Base-by-base conservation (phyloP, 2,888 invertebrate genomes). In the Agrotis segetum region DNA sequence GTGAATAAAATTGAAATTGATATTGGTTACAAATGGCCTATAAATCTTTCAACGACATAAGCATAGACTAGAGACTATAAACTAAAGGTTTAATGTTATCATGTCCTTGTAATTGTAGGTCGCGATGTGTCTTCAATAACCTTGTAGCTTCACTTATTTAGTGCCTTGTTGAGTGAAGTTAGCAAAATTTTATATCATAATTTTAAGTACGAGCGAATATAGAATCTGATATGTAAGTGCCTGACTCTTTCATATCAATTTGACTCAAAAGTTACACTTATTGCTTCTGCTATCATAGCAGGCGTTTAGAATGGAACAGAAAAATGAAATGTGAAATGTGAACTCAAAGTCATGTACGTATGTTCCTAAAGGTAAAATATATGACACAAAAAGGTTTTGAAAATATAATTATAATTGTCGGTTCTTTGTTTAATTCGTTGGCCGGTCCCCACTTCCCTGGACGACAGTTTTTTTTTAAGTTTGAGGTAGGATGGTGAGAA, bases 91-190 rank as follows among this genome's bases (percentile, higher is more conserved):
- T 60, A 46, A 63, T 21, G 47, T 63, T n/a, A 21, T 14, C 24
- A 21, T 53, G 80, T 82, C 76, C 81, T 79, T 77, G 80, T 73
- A 29, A 58, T 75, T 70, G 56, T 79, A 73, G 76, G 76, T 58
- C 76, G 11, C 24, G 52, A 68, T 68, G 67, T 50, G n/a, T 59
- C 21, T 62, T 63, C 46, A 19, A 52, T 76, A 71, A 71, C 68
- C 72, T 82, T 68, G 64, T 56, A 55, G 29, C 24, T 47, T 65
- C 16, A 59, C 29, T 52, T 61, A 52, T 40, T 60, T 53, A 74
- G 24, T 74, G 52, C 24, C n/a, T 68, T 53, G 40, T 50, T 53
- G 29, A 58, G 63, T 49, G 59, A 40, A 62, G n/a, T 24, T 40
- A 67, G 46, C 67, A 60, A 21, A 17, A n/a, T 0, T 0, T 6